Conservation (phyloP, 1,140 invertebrate genomes). For the Battus philenor region DNA sequence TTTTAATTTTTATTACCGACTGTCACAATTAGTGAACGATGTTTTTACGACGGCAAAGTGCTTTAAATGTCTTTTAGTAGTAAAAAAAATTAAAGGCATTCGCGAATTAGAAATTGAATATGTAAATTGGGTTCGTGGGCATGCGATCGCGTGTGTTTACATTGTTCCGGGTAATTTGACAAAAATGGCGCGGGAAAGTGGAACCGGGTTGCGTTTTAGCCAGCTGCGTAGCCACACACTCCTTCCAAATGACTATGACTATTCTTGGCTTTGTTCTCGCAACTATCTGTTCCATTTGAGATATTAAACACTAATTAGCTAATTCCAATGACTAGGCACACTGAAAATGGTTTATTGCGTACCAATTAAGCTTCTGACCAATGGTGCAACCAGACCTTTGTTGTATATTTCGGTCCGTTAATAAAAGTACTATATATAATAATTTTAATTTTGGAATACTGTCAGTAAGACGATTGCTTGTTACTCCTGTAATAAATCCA, state of each 20-base stretch:
- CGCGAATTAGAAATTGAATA: background rate
- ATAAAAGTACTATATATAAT: too few species aligned
- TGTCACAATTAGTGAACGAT: too few species aligned
- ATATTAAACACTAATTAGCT: constrained; percentile 4
- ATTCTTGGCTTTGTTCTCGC: background rate
- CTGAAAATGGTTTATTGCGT: background rate
- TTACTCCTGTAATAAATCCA: too few species aligned
- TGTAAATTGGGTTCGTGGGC: constrained; percentile 14
- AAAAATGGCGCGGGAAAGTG: constrained; percentile 50
- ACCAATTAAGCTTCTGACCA: too few species aligned
- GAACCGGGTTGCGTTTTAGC: constrained; percentile 18
- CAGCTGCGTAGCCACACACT: background rate
- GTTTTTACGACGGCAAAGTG: too few species aligned
- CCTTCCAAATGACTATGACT: background rate
- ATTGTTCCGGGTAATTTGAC: constrained; percentile 41
- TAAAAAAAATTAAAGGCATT: too few species aligned
- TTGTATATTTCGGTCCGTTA: too few species aligned
- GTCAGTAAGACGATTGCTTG: too few species aligned
- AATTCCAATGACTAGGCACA: background rate
- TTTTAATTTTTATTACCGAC: too few species aligned
- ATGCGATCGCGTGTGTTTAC: constrained; percentile 43
- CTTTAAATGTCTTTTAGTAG: too few species aligned
- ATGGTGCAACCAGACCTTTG: too few species aligned
- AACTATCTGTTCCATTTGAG: constrained; percentile 1
- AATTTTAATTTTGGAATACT: too few species aligned